phyloP scores from a whole-genome alignment of 2,797 vertebrate species.

The Urosaurus nigricauda region DNA sequence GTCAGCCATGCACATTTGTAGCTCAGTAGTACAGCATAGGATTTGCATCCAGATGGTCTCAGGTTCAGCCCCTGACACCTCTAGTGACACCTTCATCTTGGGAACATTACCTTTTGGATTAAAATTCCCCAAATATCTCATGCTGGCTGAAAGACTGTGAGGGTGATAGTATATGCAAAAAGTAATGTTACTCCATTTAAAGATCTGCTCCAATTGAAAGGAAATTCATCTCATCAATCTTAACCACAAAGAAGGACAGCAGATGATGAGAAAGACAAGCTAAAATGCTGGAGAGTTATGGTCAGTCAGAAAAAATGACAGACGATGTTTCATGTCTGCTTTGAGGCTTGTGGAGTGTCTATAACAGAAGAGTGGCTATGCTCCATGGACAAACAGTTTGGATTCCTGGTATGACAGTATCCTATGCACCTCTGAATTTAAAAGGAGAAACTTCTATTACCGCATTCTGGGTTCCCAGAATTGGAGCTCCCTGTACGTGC shows the following conservation, averaged over 20 bases:
- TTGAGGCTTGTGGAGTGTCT: too few species aligned
- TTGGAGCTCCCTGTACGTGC: conserved; percentile 16
- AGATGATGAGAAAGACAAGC: neutral
- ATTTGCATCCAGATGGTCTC: neutral
- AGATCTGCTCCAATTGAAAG: too few species aligned
- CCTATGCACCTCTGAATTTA: neutral
- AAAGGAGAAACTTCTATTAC: neutral
- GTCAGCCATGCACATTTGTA: neutral
- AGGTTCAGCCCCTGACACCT: neutral
- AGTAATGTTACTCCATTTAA: too few species aligned
- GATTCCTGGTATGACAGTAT: neutral
- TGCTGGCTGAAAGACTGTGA: too few species aligned
- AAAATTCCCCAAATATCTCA: too few species aligned
- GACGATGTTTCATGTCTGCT: neutral
- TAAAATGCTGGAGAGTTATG: neutral
- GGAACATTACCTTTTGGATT: neutral
- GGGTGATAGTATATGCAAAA: too few species aligned
- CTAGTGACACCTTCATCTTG: neutral
- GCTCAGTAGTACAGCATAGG: neutral
- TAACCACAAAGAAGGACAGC: neutral
- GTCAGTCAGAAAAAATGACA: neutral
- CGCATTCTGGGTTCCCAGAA: neutral
- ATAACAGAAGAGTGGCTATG: too few species aligned
- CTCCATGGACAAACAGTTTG: neutral
- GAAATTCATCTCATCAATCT: neutral